Conservation (phyloP, 1,140 invertebrate species). For the Bombus terrestris region DNA sequence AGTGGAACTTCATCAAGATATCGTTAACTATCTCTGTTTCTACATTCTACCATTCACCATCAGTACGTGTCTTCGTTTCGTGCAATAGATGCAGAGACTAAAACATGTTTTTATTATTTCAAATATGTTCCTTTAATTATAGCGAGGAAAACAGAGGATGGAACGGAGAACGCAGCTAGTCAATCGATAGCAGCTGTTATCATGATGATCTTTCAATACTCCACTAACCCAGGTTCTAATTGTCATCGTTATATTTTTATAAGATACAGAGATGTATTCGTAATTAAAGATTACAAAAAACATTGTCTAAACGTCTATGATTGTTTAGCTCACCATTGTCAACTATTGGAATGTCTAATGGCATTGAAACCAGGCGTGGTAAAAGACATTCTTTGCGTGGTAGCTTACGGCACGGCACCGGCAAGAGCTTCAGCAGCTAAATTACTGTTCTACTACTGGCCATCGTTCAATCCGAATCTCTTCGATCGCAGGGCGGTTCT, state of each 20-base stretch:
- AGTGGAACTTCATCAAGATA: conserved; percentile 94
- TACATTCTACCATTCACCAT: conserved; percentile 98
- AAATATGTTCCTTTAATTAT: not conserved
- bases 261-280: no score
- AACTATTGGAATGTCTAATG: conserved; percentile 97
- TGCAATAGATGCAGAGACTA: not conserved
- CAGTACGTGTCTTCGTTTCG: conserved; percentile 85
- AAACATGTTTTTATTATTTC: not conserved
- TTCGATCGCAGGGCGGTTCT: conserved; percentile 95
- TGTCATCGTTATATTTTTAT: not conserved
- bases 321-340: conserved; percentile 93
- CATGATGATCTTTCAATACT: conserved; percentile 99
- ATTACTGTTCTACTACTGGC: conserved; percentile 99
- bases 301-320: not conserved
- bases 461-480: conserved; percentile 96
- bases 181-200: conserved; percentile 97
- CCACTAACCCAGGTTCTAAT: conserved; percentile 90
- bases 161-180: conserved; percentile 92
- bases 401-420: conserved; percentile 97
- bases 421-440: conserved; percentile 96
- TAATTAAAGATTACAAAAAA: not conserved
- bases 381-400: conserved; percentile 97
- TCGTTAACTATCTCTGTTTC: conserved; percentile 97
- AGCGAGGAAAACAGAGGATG: conserved; percentile 88
- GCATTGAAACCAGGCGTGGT: conserved; percentile 93